Conservation (phyloP, 2,113 vertebrate species). For the Peucedramus taeniatus region DNA sequence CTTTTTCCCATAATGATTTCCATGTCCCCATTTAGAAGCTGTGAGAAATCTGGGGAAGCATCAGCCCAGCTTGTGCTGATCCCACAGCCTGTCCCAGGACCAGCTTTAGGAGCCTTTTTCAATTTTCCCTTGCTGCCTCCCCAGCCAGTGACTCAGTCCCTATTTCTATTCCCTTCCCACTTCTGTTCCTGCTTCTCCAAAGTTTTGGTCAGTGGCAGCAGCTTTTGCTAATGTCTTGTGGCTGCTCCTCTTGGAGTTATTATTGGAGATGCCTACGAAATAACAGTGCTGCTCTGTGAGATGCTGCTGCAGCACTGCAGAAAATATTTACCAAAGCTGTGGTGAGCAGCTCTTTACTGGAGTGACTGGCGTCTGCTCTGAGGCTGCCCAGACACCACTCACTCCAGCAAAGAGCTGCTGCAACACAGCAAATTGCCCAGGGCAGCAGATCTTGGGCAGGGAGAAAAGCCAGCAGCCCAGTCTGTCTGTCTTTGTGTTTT, state of each 20-base stretch:
- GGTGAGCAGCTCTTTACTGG: slow-evolving; percentile 43
- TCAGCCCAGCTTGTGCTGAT: background rate
- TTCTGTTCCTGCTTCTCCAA: slow-evolving; percentile 28
- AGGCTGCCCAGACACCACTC: slow-evolving; percentile 55
- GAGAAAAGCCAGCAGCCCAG: slow-evolving; percentile 55
- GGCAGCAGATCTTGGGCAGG: slow-evolving; percentile 59
- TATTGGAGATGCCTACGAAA: slow-evolving; percentile 43
- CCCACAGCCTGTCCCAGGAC: background rate
- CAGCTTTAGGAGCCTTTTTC: background rate
- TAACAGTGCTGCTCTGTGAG: slow-evolving; percentile 54
- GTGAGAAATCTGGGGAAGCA: background rate
- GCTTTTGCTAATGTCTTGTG: slow-evolving; percentile 44
- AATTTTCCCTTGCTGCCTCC: background rate
- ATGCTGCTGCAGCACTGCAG: slow-evolving; percentile 23
- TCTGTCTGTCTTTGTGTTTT: slow-evolving; percentile 62
- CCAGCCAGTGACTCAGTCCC: slow-evolving; percentile 30
- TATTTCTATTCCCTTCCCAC: slow-evolving; percentile 49
- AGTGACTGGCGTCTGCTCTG: slow-evolving; percentile 60
- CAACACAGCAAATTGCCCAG: slow-evolving; percentile 60
- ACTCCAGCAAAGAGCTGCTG: slow-evolving; percentile 57
- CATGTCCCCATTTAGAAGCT: background rate
- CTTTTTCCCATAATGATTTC: background rate
- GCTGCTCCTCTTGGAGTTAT: slow-evolving; percentile 9
- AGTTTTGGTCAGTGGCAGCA: slow-evolving; percentile 36
- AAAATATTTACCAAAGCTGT: slow-evolving; percentile 58